Base-by-base conservation (phyloP, 1,140 invertebrate species). In the Araneus ventricosus region DNA sequence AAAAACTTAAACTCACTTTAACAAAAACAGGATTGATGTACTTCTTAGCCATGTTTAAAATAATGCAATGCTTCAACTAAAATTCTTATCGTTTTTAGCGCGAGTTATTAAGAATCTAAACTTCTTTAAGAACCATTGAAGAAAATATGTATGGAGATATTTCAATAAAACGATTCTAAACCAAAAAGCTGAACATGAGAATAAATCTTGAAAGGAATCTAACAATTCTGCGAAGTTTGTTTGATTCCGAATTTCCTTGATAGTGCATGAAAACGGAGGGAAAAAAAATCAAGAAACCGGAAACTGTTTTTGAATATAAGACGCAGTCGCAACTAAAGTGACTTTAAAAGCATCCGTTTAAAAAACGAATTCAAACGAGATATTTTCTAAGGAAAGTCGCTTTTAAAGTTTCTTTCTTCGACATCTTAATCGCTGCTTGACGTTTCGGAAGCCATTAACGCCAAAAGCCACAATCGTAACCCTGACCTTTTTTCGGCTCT, bases 371-470 rank as follows among this genome's bases (percentile, higher is more conserved):
- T 41, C 22, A 88, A 67, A 70, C 8, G 45, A 88, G 27, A 39
- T 17, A 67, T 88, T 88, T 88, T 30, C 37, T 63, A 39, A n/a
- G 61, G 52, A 88, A 88, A 63, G 34, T 67, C 59, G 6, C 61
- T 88, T 88, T 88, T 88, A 45, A 57, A 59, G 52, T 86, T 63
- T 70, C 27, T 59, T 41, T 70, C 34, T 88, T 88, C 61, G 86
- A 67, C 59, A 88, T 88, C 27, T 88, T 88, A 88, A 88, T 88
- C 86, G 57, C 37, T 61, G 34, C 39, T 88, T 88, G 61, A 70
- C 61, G 86, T 88, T 88, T 88, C 45, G 27, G 52, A 63, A 70
- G 61, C 61, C 86, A 88, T 88, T 88, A 88, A 45, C 63, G 86
- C 86, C 61, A 59, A 63, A 70, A 41, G 59, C 59, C 61, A 61